These are phyloP conservation scores for Sialis lutaria DNA, from an alignment of 2,888 invertebrate genomes.

Conservation along the genomic window DNA sequence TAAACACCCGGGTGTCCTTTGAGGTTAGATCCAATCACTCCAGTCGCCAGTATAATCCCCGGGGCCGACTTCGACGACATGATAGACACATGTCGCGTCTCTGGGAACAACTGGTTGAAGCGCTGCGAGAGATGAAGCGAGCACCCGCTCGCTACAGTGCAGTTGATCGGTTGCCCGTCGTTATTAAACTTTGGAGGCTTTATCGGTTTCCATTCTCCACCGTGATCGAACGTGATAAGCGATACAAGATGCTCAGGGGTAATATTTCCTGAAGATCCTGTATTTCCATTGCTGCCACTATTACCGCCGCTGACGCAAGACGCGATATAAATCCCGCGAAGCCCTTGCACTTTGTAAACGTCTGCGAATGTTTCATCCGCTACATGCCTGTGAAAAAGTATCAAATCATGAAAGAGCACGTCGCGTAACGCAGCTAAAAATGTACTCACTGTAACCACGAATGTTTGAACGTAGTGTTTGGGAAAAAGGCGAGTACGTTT, in stretches of 20 bases:
- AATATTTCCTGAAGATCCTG: constrained; percentile 24
- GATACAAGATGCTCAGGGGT: constrained; percentile 62
- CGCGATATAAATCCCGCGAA: constrained; percentile 79
- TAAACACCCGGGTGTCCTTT: constrained; percentile 71
- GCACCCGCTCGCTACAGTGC: constrained; percentile 47
- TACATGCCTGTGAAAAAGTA: constrained; percentile 41
- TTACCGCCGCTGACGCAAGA: constrained; percentile 49
- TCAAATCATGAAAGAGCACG: not conserved
- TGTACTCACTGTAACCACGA: constrained; percentile 64
- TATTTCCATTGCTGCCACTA: constrained; percentile 16
- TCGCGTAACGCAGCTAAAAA: not conserved
- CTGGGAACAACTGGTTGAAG: constrained; percentile 67
- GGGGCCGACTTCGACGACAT: constrained; percentile 76
- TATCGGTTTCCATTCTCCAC: constrained; percentile 64
- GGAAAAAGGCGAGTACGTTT: constrained; percentile 68
- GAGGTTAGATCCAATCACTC: constrained; percentile 56
- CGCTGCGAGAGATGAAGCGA: constrained; percentile 77
- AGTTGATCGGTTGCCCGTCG: constrained; percentile 47
- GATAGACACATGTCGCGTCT: constrained; percentile 61
- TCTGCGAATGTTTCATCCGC: constrained; percentile 73
- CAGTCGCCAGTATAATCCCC: constrained; percentile 75
- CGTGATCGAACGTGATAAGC: constrained; percentile 73
- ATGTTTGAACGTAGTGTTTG: constrained; percentile 61
- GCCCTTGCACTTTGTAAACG: constrained; percentile 70
- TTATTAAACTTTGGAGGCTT: constrained; percentile 52